Evolutionary conservation across 2,888 invertebrate genomes (phyloP).

Genomic region (Crossocerus cetratus): DNA sequence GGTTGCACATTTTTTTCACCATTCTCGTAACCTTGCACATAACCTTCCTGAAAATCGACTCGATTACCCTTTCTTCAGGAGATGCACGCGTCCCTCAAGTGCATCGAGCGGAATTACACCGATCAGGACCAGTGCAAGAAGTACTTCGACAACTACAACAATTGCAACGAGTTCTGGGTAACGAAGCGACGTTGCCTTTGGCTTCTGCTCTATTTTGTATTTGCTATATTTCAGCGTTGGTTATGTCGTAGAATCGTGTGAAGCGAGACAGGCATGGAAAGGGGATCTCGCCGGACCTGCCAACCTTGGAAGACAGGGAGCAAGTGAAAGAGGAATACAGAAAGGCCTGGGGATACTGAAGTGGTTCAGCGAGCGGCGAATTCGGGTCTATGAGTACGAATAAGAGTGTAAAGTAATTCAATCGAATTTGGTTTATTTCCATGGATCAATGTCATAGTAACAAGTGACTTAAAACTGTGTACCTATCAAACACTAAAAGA

Average conservation of each 20-base stretch:
- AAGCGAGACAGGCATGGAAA: too few relatives aligned
- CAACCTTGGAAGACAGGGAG: constrained; percentile 84
- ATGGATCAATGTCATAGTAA: constrained; percentile 6
- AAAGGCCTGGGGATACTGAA: not conserved
- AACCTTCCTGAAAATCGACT: too few relatives aligned
- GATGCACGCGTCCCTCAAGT: constrained; percentile 84
- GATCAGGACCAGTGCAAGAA: constrained; percentile 82
- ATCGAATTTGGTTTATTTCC: constrained; percentile 20
- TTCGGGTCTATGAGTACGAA: too few relatives aligned
- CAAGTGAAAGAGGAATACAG: constrained; percentile 82
- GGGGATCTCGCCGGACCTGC: constrained; percentile 84
- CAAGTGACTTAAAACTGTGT: constrained; percentile 8
- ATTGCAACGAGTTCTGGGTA: constrained; percentile 92
- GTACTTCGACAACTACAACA: constrained; percentile 87
- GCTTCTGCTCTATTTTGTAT: too few relatives aligned
- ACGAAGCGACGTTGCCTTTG: constrained; percentile 3
- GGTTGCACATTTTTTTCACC: constrained; percentile 48
- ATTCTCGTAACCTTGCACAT: not conserved
- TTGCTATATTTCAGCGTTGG: not conserved
- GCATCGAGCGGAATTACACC: constrained; percentile 84
- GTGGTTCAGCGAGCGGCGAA: too few relatives aligned
- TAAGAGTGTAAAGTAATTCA: too few relatives aligned
- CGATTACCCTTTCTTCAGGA: constrained; percentile 80
- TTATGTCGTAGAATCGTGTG: not conserved
- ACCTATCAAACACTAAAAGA: constrained; percentile 9